Conservation (phyloP, 2,888 invertebrate genomes). For the Ochlodes sylvanus region DNA sequence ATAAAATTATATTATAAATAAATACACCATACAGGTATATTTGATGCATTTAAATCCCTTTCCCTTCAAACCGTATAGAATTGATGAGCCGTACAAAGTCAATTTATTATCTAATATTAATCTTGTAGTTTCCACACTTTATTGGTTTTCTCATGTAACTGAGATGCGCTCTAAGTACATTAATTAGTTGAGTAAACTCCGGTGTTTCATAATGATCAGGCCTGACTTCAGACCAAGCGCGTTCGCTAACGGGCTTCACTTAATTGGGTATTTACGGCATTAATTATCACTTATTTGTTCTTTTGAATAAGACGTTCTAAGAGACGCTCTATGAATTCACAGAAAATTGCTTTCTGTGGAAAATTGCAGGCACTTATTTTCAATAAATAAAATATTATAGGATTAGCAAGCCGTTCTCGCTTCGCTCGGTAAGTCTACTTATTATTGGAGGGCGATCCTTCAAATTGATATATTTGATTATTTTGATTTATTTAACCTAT, state of each 20-base stretch:
- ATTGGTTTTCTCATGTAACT: constrained; percentile 18
- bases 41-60: too few species aligned
- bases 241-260: constrained; percentile 28
- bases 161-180: constrained; percentile 33
- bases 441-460: too few species aligned
- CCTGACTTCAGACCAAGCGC: constrained; percentile 18
- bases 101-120: not conserved
- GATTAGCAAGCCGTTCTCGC: not conserved
- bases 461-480: too few species aligned
- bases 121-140: not conserved
- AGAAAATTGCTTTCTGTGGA: not conserved
- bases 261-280: constrained; percentile 28
- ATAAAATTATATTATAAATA: too few species aligned
- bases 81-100: not conserved
- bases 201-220: constrained; percentile 34
- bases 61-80: too few species aligned
- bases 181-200: constrained; percentile 34
- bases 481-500: too few species aligned
- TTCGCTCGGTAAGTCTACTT: too few species aligned
- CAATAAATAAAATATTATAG: not conserved
- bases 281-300: constrained; percentile 21
- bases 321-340: not conserved
- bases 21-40: too few species aligned
- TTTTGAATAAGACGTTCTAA: constrained; percentile 16
- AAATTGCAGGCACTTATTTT: not conserved